Base-by-base conservation (phyloP, 2,797 vertebrate species). In the Arnoldichthys spilopterus region DNA sequence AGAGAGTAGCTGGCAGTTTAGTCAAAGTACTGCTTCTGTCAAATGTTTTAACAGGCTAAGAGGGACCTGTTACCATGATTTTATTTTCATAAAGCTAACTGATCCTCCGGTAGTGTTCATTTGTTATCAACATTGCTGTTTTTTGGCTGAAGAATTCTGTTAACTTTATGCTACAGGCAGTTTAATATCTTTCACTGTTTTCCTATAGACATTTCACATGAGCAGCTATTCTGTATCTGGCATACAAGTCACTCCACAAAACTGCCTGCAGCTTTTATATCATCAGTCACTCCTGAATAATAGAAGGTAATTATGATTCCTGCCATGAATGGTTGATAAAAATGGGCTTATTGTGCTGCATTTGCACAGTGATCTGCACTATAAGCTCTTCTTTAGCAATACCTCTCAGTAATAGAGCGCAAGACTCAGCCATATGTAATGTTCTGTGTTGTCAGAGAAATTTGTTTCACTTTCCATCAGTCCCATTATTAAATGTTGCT, bases 271-370 rank as follows among this genome's bases (percentile, higher is more conserved):
- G 66, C 49, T 82, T 71, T 70, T 58, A 43, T 67, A 61, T 61
- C 37, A 67, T 49, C n/a, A 72, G 16, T 69, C 47, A 69, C 32
- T 76, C 7, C 37, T 56, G 54, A 80, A 80, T 73, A 72, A 73
- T 73, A 7, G 56, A 73, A 73, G 30, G 18, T 76, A 79, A 79
- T 77, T 69, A 58, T 54, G 15, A 28, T 59, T 67, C 43, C 53
- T 63, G 45, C 45, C 5, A 22, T 62, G 32, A 79, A 67, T 30
- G 37, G 26, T 59, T 76, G 53, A 79, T 59, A 43, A 15, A 66
- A 75, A 80, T 51, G 49, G 67, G 20, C 43, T 45, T 71, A 26
- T 58, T 64, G 69, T 76, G 15, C 16, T 54, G 58, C 34, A 12
- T 34, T 63, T 43, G 40, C 30, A 62, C 47, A 80, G 59, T 70